Evolutionary conservation across 1,140 invertebrate species (phyloP).

Genomic region (Drosophila rufa): DNA sequence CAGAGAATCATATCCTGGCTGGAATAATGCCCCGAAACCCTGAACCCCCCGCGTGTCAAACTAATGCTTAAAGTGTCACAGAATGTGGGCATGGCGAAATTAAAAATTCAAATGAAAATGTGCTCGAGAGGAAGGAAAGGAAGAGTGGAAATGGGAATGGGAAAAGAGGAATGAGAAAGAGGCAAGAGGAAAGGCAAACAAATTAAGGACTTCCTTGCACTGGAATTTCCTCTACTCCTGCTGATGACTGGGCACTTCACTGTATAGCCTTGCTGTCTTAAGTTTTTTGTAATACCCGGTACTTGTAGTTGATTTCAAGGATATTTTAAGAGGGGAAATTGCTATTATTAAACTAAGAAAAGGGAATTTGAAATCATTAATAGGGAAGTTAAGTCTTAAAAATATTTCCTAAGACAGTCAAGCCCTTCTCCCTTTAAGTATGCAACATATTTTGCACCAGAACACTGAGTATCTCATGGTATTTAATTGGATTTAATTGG

Average conservation of each 20-base stretch:
- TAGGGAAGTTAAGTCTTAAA: too few relatives aligned
- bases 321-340: too few relatives aligned
- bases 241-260: constrained; percentile 41
- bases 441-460: too few relatives aligned
- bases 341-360: too few relatives aligned
- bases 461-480: neutral
- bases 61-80: constrained; percentile 76
- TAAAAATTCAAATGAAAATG: constrained; percentile 83
- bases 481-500: too few relatives aligned
- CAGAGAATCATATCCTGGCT: constrained; percentile 58
- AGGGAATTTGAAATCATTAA: too few relatives aligned
- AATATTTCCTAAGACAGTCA: too few relatives aligned
- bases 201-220: constrained; percentile 74
- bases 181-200: constrained; percentile 40
- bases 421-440: too few relatives aligned
- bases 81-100: constrained; percentile 58
- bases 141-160: neutral
- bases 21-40: constrained; percentile 43
- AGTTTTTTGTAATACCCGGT: neutral
- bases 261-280: constrained; percentile 7
- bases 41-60: constrained; percentile 54
- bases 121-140: constrained; percentile 5
- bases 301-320: neutral
- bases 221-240: constrained; percentile 23
- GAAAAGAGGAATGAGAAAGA: neutral